Evolutionary conservation across 2,888 invertebrate genomes (phyloP), one percentile per base, ranked within the genome.

Genomic region (Acheta domesticus): DNA sequence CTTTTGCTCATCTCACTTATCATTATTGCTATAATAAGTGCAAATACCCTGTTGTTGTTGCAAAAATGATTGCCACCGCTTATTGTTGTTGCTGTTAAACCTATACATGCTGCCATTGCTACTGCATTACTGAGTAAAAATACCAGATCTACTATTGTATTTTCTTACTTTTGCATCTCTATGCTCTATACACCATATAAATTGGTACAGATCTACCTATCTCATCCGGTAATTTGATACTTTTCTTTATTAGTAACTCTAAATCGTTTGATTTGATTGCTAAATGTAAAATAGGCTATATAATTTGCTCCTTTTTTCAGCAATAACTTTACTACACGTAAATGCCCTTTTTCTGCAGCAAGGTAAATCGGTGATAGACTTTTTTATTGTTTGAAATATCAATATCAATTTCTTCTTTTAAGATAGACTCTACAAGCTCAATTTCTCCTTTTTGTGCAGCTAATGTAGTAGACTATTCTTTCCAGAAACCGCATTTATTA

Each of bases 1-100:
- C 75, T 78, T 75, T 78, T 75, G 75, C 12, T 78, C 48, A 76
- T 48, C 48, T 48, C 48, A 76, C 76, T 76, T 76, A 48, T 48
- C 1, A 76, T 48, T 76, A 76, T 76, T 76, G 76, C 76, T 48
- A 48, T 16, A 48, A 76, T 48, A 48, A 76, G 76, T 16, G 76
- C 76, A 76, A 76, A 1, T 76, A 76, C 19, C 76, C 76, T n/a
- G n/a, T n/a, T n/a, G n/a, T n/a, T n/a, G n/a, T n/a, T n/a, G n/a
- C n/a, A n/a, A n/a, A n/a, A n/a, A n/a, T n/a, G n/a, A n/a, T n/a
- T n/a, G n/a, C n/a, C n/a, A n/a, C n/a, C n/a, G n/a, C n/a, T n/a
- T n/a, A n/a, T n/a, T n/a, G n/a, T n/a, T n/a, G 75, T 21, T 2
- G 20, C 75, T 12, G 20, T n/a, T 20, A 21, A 12, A 16, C 3